Base-by-base conservation (phyloP, 2,888 invertebrate species). In the Tolmerus cingulatus region DNA sequence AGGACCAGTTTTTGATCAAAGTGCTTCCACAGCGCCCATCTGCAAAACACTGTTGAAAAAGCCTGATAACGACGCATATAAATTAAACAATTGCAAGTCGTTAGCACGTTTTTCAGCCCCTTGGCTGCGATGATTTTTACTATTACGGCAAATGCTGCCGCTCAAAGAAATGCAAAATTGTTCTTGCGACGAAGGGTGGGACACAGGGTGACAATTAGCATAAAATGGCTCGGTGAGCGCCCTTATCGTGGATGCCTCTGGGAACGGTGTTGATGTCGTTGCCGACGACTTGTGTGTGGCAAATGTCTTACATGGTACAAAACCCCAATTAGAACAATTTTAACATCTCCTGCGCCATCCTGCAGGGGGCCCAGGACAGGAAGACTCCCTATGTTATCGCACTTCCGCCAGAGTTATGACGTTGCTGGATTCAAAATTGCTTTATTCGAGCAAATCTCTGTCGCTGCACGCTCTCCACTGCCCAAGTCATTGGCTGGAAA, bases 321-420 rank as follows among this genome's bases (percentile, higher is more conserved):
- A 74, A 85, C 74, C 85, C 57, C 85, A 85, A 85, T 85, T 85
- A 85, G 74, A 85, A 85, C 74, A 85, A 82, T 84, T 84, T 66
- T 84, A 84, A 84, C 66, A 84, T 84, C 82, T 40, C 66, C 66
- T 14, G 37, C 66, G 37, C 66, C 66, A 66, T 84, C 46, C 82
- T 66, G 37, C 16, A 27, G 27, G 19, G 14, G 57, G 23, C 23
- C 66, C 66, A 12, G 66, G 19, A 27, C 66, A 23, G 66, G 51
- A 66, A 27, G 12, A 66, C 46, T 30, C 27, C 79, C 14, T 46
- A 12, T 46, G 40, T 46, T 57, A 66, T 82, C 82, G 37, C 57
- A 57, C 57, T 19, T 30, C 43, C 46, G 46, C 57, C 27, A 46
- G 57, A 74, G 43, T 84, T 85, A 85, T 85, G 85, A 85, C 74